phyloP scores from a whole-genome alignment of 37 sponge, comb jelly and placozoan genomes.

The Oopsacas minuta region DNA sequence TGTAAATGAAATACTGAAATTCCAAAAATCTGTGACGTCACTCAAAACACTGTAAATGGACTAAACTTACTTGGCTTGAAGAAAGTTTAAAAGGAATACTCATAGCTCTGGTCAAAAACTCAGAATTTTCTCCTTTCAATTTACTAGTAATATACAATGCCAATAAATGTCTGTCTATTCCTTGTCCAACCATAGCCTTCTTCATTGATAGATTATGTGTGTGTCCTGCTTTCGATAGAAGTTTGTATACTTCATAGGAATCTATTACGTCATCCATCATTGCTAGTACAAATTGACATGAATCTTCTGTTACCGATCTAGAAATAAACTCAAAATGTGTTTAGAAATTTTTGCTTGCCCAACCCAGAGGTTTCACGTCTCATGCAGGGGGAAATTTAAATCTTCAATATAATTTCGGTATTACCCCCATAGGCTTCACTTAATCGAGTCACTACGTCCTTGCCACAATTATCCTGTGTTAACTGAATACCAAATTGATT shows the following conservation, averaged over 20 bases:
- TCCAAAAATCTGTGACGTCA: too few species aligned
- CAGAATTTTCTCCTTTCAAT: conserved; percentile 56
- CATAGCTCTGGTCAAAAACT: conserved; percentile 55
- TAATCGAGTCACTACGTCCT: too few species aligned
- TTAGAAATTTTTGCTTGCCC: too few species aligned
- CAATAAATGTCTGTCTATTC: conserved; percentile 90
- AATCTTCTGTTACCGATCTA: conserved; percentile 59
- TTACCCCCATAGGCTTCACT: too few species aligned
- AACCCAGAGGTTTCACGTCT: too few species aligned
- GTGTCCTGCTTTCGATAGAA: neutral
- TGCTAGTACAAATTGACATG: conserved; percentile 69
- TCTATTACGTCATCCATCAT: conserved; percentile 35
- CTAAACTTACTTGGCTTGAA: conserved; percentile 77
- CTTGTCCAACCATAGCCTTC: conserved; percentile 16
- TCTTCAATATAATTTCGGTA: too few species aligned
- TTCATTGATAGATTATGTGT: neutral
- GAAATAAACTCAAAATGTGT: too few species aligned
- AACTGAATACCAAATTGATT: too few species aligned
- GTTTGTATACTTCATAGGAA: neutral
- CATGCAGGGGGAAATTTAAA: too few species aligned
- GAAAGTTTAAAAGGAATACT: conserved; percentile 87
- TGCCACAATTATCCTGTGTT: too few species aligned
- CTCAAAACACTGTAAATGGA: too few species aligned
- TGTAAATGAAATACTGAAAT: too few species aligned
- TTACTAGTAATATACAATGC: conserved; percentile 81